Base-by-base conservation (phyloP, 2,797 vertebrate species). In the Dallia pectoralis region DNA sequence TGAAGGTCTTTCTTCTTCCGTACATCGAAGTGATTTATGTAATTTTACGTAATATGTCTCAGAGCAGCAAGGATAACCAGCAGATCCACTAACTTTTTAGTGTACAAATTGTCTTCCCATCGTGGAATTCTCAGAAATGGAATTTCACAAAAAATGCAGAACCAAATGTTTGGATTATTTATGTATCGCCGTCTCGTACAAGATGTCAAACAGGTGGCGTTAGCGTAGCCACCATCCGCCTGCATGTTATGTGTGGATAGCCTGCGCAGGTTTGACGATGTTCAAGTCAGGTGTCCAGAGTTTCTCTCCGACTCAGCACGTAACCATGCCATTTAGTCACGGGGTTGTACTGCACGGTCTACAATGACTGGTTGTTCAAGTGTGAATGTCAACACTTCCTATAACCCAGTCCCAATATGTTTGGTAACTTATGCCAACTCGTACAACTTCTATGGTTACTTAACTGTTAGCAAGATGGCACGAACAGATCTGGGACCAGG, bases 141-240 rank as follows among this genome's bases (percentile, higher is more conserved):
- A 78, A 79, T 84, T 82, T 80, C 53, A 74, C 73, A 86, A 86
- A 87, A n/a, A 89, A 87, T 78, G 84, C 84, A 80, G 82, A 89
- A 85, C 77, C 82, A 79, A 85, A 79, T 81, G 40, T 70, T 77
- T 44, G 27, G 22, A 48, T 82, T 74, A 77, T 84, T 80, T 78
- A 75, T 79, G 78, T 32, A 75, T 51, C 68, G 72, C 73, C 75
- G 73, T 77, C 59, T 56, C 1, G 63, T 4, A 61, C 18, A 47
- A 70, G 44, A 78, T 73, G 66, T 77, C 72, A 74, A 82, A 87
- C 88, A 87, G 83, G 80, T 89, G 86, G 77, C 71, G 76, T 74
- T 78, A 78, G 65, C 84, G 83, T 81, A 84, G 81, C 78, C 74
- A 72, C 40, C 48, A 48, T 59, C 63, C 33, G 33, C 53, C 16